Evolutionary conservation across 2,888 invertebrate genomes (phyloP), one percentile per base, ranked within the genome.

Genomic region (Marasmarcha lunaedactyla): DNA sequence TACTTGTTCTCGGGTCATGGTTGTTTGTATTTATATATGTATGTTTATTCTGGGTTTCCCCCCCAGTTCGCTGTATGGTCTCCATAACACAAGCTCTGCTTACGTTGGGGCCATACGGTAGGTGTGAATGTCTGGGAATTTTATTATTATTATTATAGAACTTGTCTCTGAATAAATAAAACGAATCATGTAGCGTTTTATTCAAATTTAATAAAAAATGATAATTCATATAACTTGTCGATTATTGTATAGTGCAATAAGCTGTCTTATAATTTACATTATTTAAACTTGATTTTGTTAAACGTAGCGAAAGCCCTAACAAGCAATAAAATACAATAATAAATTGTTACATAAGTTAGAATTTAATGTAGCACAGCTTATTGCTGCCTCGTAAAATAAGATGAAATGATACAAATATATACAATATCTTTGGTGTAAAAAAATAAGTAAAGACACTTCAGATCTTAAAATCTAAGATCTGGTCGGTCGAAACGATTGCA

Each of bases 401-500:
- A 30, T 30, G 45, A 57, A 57, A 50, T 53, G 52, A 70, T 57
- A 63, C 69, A 64, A 71, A 57, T 79, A 79, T 79, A 60, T 79
- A 83, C 77, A 79, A 73, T 73, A 63, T 68, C 64, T 71, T 71
- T 77, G 71, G 65, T 76, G 69, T 73, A 72, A 64, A 72, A 73
- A 72, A 74, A 69, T 73, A 72, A 69, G 59, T 71, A 70, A 68
- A 71, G 71, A 73, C 74, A 65, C 71, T 72, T 83, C 83, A 83
- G 76, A 77, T 66, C 83, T 77, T 63, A 40, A 55, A n/a, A 45
- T 54, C 47, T 45, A 66, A 79, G 81, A 77, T 71, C 83, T 81
- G 83, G 83, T 83, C 83, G 83, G 74, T 83, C 83, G 83, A 72
- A 79, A 76, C 73, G 78, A 81, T 78, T 74, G 60, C 74, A 67